phyloP scores from a whole-genome alignment of 2,888 invertebrate species.

The Bhutanitis thaidina region DNA sequence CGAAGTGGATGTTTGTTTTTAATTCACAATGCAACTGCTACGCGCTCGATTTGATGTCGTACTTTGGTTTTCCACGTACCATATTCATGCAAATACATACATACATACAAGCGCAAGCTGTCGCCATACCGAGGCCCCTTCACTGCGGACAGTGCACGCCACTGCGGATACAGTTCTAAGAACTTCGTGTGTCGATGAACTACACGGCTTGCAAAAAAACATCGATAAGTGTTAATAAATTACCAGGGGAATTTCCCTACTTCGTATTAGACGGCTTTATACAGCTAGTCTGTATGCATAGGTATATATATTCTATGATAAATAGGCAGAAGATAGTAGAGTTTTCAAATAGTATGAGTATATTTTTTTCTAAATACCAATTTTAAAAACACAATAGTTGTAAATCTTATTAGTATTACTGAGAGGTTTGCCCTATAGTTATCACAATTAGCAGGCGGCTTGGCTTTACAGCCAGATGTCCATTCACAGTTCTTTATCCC shows the following conservation, averaged over 20 bases:
- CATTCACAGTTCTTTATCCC: too few relatives aligned
- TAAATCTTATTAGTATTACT: too few relatives aligned
- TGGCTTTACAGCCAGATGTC: too few relatives aligned
- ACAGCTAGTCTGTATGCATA: too few relatives aligned
- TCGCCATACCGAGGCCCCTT: constrained; percentile 42
- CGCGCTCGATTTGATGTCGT: constrained; percentile 11
- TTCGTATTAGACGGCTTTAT: constrained; percentile 2
- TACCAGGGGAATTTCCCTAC: constrained; percentile 28
- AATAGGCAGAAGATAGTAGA: too few relatives aligned
- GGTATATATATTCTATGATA: too few relatives aligned
- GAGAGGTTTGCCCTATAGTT: too few relatives aligned
- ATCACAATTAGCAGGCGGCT: too few relatives aligned
- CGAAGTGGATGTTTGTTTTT: constrained; percentile 1
- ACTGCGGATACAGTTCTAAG: constrained; percentile 48
- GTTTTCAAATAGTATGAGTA: too few relatives aligned
- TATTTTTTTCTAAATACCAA: too few relatives aligned
- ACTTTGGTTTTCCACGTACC: constrained; percentile 18
- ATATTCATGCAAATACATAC: constrained; percentile 26
- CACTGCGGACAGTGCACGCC: constrained; percentile 48
- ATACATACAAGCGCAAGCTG: constrained; percentile 29
- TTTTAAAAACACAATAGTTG: too few relatives aligned
- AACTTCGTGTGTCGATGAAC: constrained; percentile 50
- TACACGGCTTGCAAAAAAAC: constrained; percentile 26
- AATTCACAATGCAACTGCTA: not conserved
- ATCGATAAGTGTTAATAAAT: constrained; percentile 31